Evolutionary conservation across 2,888 invertebrate species (phyloP).

Genomic region (Ditula angustiorana): DNA sequence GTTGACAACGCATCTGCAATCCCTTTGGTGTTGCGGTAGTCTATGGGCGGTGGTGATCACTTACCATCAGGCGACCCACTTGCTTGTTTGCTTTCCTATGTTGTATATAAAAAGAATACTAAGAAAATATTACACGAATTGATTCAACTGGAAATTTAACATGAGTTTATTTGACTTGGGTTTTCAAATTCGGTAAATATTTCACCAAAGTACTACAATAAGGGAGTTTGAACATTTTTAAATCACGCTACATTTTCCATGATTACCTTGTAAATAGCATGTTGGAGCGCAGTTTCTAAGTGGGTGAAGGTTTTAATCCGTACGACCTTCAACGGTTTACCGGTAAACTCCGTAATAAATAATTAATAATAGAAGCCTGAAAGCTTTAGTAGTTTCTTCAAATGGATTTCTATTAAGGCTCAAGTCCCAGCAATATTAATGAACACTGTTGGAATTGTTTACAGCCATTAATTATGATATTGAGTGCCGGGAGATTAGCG

Average conservation of each 20-base stretch:
- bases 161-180: background rate
- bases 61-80: too few species aligned
- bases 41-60: too few species aligned
- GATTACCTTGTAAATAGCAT: constrained; percentile 51
- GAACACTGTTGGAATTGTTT: too few species aligned
- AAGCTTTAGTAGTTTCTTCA: background rate
- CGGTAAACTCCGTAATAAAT: constrained; percentile 21
- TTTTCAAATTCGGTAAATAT: background rate
- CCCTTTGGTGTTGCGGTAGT: too few species aligned
- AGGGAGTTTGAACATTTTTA: constrained; percentile 22
- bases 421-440: background rate
- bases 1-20: too few species aligned
- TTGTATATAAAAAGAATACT: too few species aligned
- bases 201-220: background rate
- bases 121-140: too few species aligned
- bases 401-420: background rate
- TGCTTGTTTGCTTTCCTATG: too few species aligned
- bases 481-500: too few species aligned
- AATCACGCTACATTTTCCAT: constrained; percentile 39
- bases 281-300: constrained; percentile 53
- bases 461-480: too few species aligned
- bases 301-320: constrained; percentile 50
- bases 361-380: constrained; percentile 12
- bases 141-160: too few species aligned
- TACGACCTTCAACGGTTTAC: constrained; percentile 39